These are phyloP conservation scores for Pseudococcus longispinus DNA, from an alignment of 2,888 invertebrate genomes.

Conservation along the genomic window DNA sequence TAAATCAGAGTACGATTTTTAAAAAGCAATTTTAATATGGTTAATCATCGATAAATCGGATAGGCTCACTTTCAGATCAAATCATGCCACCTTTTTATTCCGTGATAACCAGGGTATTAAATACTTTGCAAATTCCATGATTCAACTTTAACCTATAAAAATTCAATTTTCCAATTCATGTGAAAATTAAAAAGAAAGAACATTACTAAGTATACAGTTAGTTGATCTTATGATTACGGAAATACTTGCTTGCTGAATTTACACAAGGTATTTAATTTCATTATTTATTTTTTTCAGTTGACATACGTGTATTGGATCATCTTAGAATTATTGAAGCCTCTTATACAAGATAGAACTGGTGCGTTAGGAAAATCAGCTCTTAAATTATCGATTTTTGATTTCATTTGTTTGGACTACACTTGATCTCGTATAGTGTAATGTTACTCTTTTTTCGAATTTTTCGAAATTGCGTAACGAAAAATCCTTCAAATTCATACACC, in stretches of 20 bases:
- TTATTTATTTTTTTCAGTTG: neutral
- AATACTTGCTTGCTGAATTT: neutral
- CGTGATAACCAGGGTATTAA: neutral
- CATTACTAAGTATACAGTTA: neutral
- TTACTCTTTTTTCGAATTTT: conserved; percentile 29
- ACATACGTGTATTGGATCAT: neutral
- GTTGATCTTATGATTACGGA: neutral
- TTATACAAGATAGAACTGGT: neutral
- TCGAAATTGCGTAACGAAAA: neutral
- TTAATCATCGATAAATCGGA: neutral
- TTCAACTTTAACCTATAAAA: too few species aligned
- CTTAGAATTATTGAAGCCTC: neutral
- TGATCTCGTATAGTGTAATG: neutral
- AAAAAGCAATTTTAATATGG: neutral
- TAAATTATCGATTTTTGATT: neutral
- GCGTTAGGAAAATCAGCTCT: neutral
- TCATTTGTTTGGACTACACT: neutral
- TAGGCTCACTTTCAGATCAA: neutral
- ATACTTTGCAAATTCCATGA: neutral
- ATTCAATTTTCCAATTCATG: too few species aligned
- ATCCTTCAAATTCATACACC: neutral
- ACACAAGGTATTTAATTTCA: neutral
- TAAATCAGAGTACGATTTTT: neutral
- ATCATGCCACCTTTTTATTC: neutral
- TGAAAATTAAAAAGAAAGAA: too few species aligned